Base-by-base conservation (phyloP, 2,888 invertebrate species). In the Epiblema foenella region DNA sequence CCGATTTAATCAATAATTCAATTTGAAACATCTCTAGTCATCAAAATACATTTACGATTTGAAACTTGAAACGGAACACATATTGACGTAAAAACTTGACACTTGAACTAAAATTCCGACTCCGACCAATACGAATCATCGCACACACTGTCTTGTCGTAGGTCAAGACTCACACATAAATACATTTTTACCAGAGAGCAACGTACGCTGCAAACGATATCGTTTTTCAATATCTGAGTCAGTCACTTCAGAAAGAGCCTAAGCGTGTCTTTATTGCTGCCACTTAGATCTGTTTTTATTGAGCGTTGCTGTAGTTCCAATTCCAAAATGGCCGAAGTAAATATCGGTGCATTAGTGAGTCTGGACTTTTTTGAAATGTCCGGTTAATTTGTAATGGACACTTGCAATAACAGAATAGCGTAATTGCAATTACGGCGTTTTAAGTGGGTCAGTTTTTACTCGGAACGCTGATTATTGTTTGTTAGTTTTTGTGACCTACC, bases 181-280 rank as follows among this genome's bases (percentile, higher is more conserved):
- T 73, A 65, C 77, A 75, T 74, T 77, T 77, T 77, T 80, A 82
- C 65, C 77, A 82, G 79, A 83, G 89, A 85, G 87, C 88, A 89
- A 86, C 81, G 89, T 77, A 83, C 87, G 87, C 83, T 76, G 75
- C 71, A 77, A 77, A 83, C 81, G 80, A 85, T 88, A 85, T 89
- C 89, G 80, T 80, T 84, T 89, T 89, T 87, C 85, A 84, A 64
- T 64, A 64, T 64, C 64, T 54, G 20, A 84, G 77, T 65, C 37
- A 24, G 60, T 51, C 15, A 54, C 37, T 39, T 64, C 9, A 11
- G n/a, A 60, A 64, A 64, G 15, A 37, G n/a, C 52, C 20, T 64
- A 64, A 64, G 7, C 54, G 8, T 37, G 52, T 20, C 39, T 11
- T 15, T 52, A 37, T 54, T 10, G 0, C 39, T 20, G 15, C 4